Base-by-base conservation (phyloP, 2,113 vertebrate genomes). In the Nestor notabilis region DNA sequence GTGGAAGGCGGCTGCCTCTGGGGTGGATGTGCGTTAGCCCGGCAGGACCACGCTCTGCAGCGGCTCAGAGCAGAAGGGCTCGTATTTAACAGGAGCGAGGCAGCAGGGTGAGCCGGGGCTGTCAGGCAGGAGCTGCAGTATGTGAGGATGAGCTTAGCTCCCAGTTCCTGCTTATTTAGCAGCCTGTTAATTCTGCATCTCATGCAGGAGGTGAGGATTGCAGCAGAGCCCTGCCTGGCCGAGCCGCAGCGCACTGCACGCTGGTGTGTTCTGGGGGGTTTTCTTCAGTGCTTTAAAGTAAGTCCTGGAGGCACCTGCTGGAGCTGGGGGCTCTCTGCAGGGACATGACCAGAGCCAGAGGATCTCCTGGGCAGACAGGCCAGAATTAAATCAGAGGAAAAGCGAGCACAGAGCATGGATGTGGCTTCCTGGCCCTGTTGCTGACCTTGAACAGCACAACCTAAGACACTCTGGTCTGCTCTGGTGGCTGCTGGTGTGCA, bases 381-480 rank as follows among this genome's bases (percentile, higher is more conserved):
- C 17, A 8, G 93, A 55, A 75, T 47, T 13, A 49, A 90, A 89
- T 24, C 23, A 1, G 44, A 71, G 63, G 53, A 75, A 83, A 25
- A 5, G n/a, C 35, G 5, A 77, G 72, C 65, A 18, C 0, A 0
- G 68, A 53, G 47, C 0, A 0, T 44, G 76, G 79, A 31, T 0
- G 4, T 1, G 7, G 61, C 70, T 88, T 29, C 78, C 37, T 16
- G 53, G 65, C 76, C 90, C 68, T 7, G 0, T 21, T 85, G 70
- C 83, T 94, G 93, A 92, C 93, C 94, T 87, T 71, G 65, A 75
- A 71, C 70, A n/a, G 12, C 1, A 43, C 81, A 50, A 68, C 87
- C 93, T 8, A 6, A n/a, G 79, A 25, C 84, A 35, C 85, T 19
- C 47, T 39, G 13, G 47, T 44, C 56, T 31, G 8, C 35, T 21